Base-by-base conservation (phyloP, 2,888 invertebrate species). In the Drosophila vallismaia region DNA sequence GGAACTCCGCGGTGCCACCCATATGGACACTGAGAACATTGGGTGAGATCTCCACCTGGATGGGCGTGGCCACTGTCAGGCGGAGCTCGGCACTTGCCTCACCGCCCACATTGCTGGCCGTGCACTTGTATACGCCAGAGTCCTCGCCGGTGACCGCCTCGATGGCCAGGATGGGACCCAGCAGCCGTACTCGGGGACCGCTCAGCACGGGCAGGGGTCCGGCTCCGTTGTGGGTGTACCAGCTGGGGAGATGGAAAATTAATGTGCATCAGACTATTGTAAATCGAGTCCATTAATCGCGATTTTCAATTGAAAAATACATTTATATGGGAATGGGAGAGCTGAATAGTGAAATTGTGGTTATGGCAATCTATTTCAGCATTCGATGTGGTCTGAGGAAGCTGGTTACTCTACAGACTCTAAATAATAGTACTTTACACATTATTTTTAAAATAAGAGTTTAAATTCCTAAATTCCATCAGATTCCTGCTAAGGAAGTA, bases 1-100 rank as follows among this genome's bases (percentile, higher is more conserved):
- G 93, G 91, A 96, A 95, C 88, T 94, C 94, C 0, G 96, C 96
- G 67, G 94, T 94, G 51, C 95, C 95, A 4, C 95, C 95, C 91
- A 96, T 94, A 90, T 96, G 95, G 33, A 96, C 95, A 77, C 94
- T 95, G 50, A 95, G 91, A 67, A 94, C 91, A 40, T 94, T 93
- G 28, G 94, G 95, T 28, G 93, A 93, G 75, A 95, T 93, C 91
- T 94, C 94, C 48, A 94, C 94, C 89, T 94, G 94, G 26, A 95
- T 92, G 51, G 94, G 94, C 19, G 94, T 94, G 72, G 94, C 93
- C 26, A 95, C 95, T 10, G 94, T 92, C 12, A 95, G 92, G 55
- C 93, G 93, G 58, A 95, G 88, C 85, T 95, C 95, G 6, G 94
- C 94, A 77, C 94, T 94, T 0, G 94, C 94, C 89, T 95, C 95